Evolutionary conservation across 2,888 invertebrate genomes (phyloP).

Genomic region (Stenurella melanura): DNA sequence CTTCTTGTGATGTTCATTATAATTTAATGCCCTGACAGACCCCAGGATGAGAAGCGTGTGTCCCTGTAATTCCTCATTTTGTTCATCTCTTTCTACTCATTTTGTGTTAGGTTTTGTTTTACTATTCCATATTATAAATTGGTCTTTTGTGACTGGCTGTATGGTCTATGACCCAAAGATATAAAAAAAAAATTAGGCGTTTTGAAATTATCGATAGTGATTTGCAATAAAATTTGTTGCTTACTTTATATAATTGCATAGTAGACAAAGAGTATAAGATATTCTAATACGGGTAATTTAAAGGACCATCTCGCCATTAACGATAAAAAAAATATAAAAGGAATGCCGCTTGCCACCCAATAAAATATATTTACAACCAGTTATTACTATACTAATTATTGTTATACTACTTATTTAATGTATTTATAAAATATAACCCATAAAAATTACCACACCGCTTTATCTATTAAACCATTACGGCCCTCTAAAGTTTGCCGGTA

Average conservation of each 20-base stretch:
- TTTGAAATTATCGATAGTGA: neutral
- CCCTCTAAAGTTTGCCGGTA: constrained; percentile 36
- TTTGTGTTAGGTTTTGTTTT: no score
- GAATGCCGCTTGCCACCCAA: constrained; percentile 31
- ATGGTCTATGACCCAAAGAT: no score
- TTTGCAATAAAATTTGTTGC: neutral
- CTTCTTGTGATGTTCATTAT: no score
- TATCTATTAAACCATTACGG: constrained; percentile 23
- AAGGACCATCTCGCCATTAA: neutral
- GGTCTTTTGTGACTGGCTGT: no score
- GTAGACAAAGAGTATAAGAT: neutral
- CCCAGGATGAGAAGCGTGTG: no score
- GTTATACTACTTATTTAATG: constrained; percentile 36
- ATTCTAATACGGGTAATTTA: neutral
- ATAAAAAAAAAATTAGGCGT: no score
- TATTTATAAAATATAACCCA: constrained; percentile 31
- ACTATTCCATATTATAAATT: no score
- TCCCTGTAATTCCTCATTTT: no score
- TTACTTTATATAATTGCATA: neutral
- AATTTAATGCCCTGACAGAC: no score
- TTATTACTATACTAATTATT: constrained; percentile 36
- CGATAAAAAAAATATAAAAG: constrained; percentile 25
- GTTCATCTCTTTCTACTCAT: no score
- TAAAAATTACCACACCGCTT: constrained; percentile 32
- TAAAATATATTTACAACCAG: constrained; percentile 34